Evolutionary conservation across 2,113 vertebrate species (phyloP), one percentile per base, ranked within the genome.

Genomic region (Dascyllus trimaculatus): DNA sequence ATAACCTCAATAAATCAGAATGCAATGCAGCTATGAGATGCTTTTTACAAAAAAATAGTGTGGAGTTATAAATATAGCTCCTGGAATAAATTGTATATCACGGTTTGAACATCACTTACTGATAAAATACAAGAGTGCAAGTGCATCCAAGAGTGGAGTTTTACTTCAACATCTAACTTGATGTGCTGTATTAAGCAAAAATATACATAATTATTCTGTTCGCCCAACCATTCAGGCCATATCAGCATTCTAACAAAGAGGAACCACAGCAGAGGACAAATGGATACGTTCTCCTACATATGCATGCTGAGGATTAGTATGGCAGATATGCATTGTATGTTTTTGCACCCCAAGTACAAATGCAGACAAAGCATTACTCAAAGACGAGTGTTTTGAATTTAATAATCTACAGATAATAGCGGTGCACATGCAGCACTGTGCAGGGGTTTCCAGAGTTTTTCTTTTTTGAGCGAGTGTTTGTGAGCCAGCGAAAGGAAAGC

Each of bases 301-400:
- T 79, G 69, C 85, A 79, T 57, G 69, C 45, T 0, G 29, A 62
- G 85, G 85, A 89, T 90, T 85, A 89, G 82, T 65, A 56, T 68
- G 63, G 81, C 66, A 80, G 72, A 83, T 81, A 86, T 73, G 80
- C 82, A 80, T 69, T 68, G 67, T 83, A 63, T 84, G 77, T 85
- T 81, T 71, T 61, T 83, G 71, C 54, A 60, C 66, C 22, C 40
- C 0, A 11, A 57, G 78, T 71, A 71, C 85, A 78, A 87, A 63
- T 82, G 91, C 91, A 88, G 84, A 89, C 82, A 80, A 85, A 88
- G 89, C 91, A 89, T 82, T 84, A 81, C 80, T 91, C 82, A 69
- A 57, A 87, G 58, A 86, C 19, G 54, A 38, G 48, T 72, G 77
- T 82, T 83, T 85, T 58, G 68, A 87, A 88, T 85, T 57, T 73